Conservation (phyloP, 1,140 invertebrate species). For the Procambarus clarkii region DNA sequence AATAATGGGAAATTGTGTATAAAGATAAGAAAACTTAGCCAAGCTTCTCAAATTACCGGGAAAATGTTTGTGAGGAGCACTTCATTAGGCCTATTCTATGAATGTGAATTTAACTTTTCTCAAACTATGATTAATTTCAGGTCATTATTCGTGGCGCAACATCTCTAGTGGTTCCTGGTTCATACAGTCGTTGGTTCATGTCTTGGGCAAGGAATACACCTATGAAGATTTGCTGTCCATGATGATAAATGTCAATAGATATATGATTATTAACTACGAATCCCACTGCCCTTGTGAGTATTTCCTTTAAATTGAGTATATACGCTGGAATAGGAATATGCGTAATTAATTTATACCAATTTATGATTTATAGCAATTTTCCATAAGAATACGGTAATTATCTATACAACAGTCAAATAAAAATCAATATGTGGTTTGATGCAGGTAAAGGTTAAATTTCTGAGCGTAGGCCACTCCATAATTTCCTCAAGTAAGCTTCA, state of each 20-base stretch:
- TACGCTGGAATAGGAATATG: no score
- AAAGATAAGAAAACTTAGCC: no score
- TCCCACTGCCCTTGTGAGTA: conserved; percentile 86
- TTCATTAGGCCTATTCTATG: not conserved
- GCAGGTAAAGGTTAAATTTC: no score
- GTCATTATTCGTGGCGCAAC: conserved; percentile 96
- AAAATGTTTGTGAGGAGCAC: not conserved
- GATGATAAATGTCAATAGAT: conserved; percentile 89
- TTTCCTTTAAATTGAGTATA: not conserved
- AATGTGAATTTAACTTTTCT: not conserved
- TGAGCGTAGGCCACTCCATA: no score
- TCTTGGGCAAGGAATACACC: conserved; percentile 84
- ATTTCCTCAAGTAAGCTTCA: no score
- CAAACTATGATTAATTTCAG: conserved; percentile 74
- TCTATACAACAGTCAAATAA: no score
- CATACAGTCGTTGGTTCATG: conserved; percentile 91
- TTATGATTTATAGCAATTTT: no score
- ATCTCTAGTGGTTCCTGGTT: conserved; percentile 95
- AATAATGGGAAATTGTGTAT: no score
- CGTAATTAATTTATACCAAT: no score
- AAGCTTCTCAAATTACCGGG: no score
- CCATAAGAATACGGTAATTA: no score
- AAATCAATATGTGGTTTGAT: no score
- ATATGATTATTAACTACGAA: conserved; percentile 91
- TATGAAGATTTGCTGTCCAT: conserved; percentile 89